phyloP scores from a whole-genome alignment of 2,797 vertebrate species.

The Graptemys geographica region DNA sequence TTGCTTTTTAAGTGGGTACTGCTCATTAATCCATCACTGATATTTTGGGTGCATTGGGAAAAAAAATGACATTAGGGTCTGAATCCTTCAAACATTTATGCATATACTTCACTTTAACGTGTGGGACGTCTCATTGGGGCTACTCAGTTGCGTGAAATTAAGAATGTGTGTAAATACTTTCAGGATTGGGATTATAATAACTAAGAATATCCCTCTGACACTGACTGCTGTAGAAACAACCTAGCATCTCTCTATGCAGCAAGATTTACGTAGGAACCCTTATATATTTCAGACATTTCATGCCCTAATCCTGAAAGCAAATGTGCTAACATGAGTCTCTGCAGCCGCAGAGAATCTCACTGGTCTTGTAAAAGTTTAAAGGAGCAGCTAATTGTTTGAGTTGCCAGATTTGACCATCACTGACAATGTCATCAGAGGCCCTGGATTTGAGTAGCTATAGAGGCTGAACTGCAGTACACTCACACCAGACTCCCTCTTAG shows the following conservation, averaged over 20 bases:
- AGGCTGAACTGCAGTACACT: neutral
- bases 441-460: neutral
- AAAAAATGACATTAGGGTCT: neutral
- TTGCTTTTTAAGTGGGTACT: neutral
- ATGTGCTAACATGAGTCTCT: neutral
- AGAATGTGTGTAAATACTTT: conserved; percentile 1
- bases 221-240: neutral
- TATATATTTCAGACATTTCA: neutral
- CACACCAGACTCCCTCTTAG: neutral
- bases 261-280: neutral
- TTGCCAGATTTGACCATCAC: neutral
- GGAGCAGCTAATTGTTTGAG: neutral
- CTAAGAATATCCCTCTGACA: neutral
- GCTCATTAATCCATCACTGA: neutral
- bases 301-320: neutral
- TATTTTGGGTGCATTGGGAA: neutral
- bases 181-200: conserved; percentile 2
- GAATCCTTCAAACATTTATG: neutral
- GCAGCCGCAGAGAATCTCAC: neutral
- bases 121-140: conserved; percentile 1
- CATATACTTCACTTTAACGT: neutral
- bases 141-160: neutral
- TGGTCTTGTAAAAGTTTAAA: neutral
- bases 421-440: neutral
- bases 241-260: neutral